Percentiles rank a stretch among this genome's conserved stretches.
Conservation (phyloP, 2,888 invertebrate genomes). For the Melanotus villosus region DNA sequence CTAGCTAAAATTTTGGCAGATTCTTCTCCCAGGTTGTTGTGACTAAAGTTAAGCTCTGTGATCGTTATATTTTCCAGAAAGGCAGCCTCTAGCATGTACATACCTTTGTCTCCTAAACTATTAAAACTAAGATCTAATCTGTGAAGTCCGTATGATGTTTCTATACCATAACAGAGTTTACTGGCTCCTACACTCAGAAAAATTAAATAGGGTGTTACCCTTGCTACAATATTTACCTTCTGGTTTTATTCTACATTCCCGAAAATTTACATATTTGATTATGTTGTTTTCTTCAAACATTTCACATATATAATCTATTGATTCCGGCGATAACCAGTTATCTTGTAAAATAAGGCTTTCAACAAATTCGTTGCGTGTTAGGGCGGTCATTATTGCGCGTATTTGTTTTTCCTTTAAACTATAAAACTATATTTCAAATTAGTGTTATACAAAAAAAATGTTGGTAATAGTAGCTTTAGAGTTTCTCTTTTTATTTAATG, state of each 20-base stretch:
- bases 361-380: constrained; percentile 63
- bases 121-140: constrained; percentile 68
- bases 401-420: constrained; percentile 63
- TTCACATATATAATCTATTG: constrained; percentile 63
- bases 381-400: constrained; percentile 61
- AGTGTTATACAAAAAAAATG: too few species aligned
- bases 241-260: constrained; percentile 67
- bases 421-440: constrained; percentile 58
- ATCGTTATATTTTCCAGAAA: constrained; percentile 63
- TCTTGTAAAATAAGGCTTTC: constrained; percentile 64
- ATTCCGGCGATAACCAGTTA: constrained; percentile 65
- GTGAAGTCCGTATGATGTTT: constrained; percentile 58
- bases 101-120: constrained; percentile 67
- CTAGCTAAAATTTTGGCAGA: constrained; percentile 64
- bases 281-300: constrained; percentile 64
- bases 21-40: constrained; percentile 69
- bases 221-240: too few species aligned
- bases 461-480: too few species aligned
- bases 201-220: too few species aligned
- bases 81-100: constrained; percentile 61
- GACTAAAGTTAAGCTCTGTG: constrained; percentile 67
- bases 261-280: constrained; percentile 63
- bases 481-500: too few species aligned
- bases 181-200: constrained; percentile 60
- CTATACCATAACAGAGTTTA: constrained; percentile 63